Evolutionary conservation across 2,797 vertebrate species (phyloP).

Genomic region (Knipowitschia caucasica): DNA sequence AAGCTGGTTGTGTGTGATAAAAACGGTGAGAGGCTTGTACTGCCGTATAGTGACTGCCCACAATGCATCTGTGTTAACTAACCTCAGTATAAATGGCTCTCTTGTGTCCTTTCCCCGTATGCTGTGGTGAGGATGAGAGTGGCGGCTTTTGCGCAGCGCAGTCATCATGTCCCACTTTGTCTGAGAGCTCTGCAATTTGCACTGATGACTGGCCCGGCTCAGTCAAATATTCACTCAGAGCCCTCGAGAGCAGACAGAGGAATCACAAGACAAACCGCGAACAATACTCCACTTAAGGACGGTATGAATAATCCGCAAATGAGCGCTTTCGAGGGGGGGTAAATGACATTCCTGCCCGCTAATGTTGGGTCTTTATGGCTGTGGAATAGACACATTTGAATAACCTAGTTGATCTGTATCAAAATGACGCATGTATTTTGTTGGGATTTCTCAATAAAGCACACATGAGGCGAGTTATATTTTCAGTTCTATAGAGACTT

Average conservation of each 20-base stretch:
- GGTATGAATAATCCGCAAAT: constrained; percentile 11
- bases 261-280: constrained; percentile 24
- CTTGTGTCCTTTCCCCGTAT: constrained; percentile 14
- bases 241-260: constrained; percentile 16
- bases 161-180: constrained; percentile 38
- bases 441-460: neutral
- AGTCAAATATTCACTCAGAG: constrained; percentile 23
- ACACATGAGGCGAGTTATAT: neutral
- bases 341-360: constrained; percentile 3
- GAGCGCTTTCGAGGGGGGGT: neutral
- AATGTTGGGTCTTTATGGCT: constrained; percentile 2
- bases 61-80: constrained; percentile 47
- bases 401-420: neutral
- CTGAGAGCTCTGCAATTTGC: constrained; percentile 21
- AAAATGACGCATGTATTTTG: neutral
- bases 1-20: constrained; percentile 50
- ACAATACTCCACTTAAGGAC: neutral
- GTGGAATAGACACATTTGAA: neutral
- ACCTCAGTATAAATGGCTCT: constrained; percentile 40
- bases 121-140: constrained; percentile 37
- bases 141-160: constrained; percentile 10
- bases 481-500: no score
- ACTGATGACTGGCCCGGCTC: constrained; percentile 9
- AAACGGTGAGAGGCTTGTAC: constrained; percentile 42
- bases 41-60: constrained; percentile 39